Evolutionary conservation across 1,140 invertebrate species (phyloP), one percentile per base, ranked within the genome.

Genomic region (Ridgeia piscesae): DNA sequence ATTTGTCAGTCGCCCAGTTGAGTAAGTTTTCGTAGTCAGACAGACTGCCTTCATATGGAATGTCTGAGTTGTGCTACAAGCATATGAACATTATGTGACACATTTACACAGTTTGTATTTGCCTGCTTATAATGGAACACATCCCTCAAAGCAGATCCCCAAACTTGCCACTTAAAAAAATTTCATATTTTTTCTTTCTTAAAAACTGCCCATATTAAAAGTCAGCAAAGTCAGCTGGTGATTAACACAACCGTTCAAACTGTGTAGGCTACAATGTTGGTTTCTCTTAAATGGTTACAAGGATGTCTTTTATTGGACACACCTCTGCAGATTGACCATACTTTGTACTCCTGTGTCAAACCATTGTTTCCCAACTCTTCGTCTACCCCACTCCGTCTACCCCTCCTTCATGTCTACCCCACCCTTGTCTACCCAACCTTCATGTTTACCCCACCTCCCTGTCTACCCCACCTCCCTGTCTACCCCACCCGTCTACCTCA

Each of bases 1-100:
- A 99, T 93, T 96, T 96, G 35, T 97, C 97, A 93, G 98, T 97
- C 0, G 98, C 97, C 99, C 99, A 99, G 92, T 97, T 97, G 94
- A 98, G 95, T 31, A 97, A 93, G 89, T 95, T 95, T 93, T 97
- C 96, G 94, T 96, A 97, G 92, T 96, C 95, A 48, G 94, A 94
- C 90, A 96, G 92, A n/a, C 94, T 93, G 0, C 96, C 96, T 34
- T 93, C 94, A 94, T 96, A 91, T 77, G 48, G 27, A 48, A 93
- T 92, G 33, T 93, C 88, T 2, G 33, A 77, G 17, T 77, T 77
- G 17, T 17, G 14, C 58, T 77, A 77, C 58, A 77, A 77, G n/a
- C n/a, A n/a, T n/a, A 77, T 31, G 14, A 77, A 17, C 58, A 77
- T 21, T 0, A 17, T 21, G 27, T 77, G 58, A 21, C 11, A 77